Base-by-base conservation (phyloP, 2,888 invertebrate species). In the Thecophora atra region DNA sequence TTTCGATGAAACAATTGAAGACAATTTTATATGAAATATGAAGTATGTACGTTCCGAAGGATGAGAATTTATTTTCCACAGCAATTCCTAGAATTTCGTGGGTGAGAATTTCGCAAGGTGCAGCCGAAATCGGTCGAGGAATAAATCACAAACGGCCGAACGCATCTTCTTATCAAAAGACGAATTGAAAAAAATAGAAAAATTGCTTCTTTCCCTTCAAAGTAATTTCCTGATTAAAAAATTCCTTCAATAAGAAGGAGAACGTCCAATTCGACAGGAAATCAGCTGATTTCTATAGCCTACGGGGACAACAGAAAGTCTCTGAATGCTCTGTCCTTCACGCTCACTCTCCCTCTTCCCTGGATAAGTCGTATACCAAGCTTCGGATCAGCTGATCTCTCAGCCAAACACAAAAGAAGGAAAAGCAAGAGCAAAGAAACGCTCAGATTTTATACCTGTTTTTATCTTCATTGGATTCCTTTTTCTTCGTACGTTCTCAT, bases 31-130 rank as follows among this genome's bases (percentile, higher is more conserved):
- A 64, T 64, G 64, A 64, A 64, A 64, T 64, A 64, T 64, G 64
- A 64, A 47, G 64, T 64, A 24, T 47, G 47, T 47, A 17, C n/a
- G 15, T 11, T 11, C n/a, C 37, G 6, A 37, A 37, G 37, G 37
- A 37, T 37, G 37, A n/a, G n/a, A 47, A 60, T 30, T 60, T 56
- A 56, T 56, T 26, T 6, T 19, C 19, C 5, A 47, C 5, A 47
- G 26, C 44, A 44, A 11, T 64, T 64, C 64, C 64, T 47, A 64
- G 64, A 64, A 15, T 44, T 44, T 47, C 26, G 64, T 47, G 47
- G 64, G 44, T 64, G 64, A 64, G 26, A 47, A 64, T 24, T 21
- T 37, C 47, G 64, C 64, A 64, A 64, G 64, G 64, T 64, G 44
- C 26, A 30, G 60, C 7, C 6, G 24, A 44, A 47, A 47, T 47